These are phyloP conservation scores for Philonicus albiceps DNA, from an alignment of 2,888 invertebrate genomes.

Conservation along the genomic window DNA sequence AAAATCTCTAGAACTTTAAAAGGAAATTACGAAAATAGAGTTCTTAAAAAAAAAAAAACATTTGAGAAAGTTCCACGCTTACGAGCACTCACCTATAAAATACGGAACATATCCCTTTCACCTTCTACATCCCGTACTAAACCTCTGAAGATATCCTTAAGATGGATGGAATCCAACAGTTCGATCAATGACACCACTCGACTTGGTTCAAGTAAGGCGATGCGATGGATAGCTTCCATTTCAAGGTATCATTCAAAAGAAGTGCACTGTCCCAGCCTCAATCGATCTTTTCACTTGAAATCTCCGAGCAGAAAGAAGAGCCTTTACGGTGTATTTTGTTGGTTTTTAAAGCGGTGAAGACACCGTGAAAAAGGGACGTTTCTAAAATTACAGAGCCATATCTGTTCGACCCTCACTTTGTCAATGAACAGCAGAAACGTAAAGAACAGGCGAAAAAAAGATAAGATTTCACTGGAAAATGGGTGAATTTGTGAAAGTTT, in stretches of 20 bases:
- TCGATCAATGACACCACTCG: not conserved
- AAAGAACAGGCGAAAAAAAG: not conserved
- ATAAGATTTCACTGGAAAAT: not conserved
- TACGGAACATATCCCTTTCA: not conserved
- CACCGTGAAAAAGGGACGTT: not conserved
- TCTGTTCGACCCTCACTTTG: not conserved
- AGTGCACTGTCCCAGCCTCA: not conserved
- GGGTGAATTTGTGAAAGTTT: not conserved
- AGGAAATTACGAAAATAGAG: not conserved
- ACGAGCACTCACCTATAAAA: not conserved
- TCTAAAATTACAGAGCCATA: not conserved
- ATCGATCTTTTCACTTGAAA: not conserved
- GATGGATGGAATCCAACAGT: not conserved
- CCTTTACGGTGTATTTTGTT: not conserved
- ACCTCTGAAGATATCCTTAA: not conserved
- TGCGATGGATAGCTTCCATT: not conserved
- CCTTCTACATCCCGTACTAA: not conserved
- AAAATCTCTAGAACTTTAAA: not conserved
- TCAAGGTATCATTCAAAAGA: not conserved
- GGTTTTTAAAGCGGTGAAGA: not conserved
- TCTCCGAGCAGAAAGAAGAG: not conserved
- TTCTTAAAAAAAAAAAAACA: not conserved
- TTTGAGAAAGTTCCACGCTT: not conserved
- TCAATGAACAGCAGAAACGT: not conserved
- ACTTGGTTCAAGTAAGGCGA: not conserved